Base-by-base conservation (phyloP, 2,888 invertebrate species). In the Himalopsyche kuldschensis region DNA sequence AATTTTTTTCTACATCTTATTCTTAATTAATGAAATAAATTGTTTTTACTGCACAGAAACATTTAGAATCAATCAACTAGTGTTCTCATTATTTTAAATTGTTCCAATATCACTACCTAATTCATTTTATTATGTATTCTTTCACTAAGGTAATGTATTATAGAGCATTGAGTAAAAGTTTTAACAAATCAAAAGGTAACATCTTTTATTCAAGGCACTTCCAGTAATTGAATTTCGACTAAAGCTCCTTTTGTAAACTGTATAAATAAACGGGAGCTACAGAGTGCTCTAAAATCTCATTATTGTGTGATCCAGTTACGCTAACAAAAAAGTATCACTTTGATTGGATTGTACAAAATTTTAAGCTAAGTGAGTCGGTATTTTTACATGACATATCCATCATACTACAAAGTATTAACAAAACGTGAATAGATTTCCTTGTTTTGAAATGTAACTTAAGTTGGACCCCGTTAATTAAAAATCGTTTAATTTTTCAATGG, bases 141-240 rank as follows among this genome's bases (percentile, higher is more conserved):
- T 69, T 69, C 30, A 30, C 69, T 11, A 69, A 30, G 69, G 69
- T 69, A 69, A 69, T 69, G 69, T 69, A 69, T 69, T 69, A 69
- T 30, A 69, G 27, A 27, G 69, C 69, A 69, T 69, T 69, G 69
- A 69, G 27, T 30, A 69, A 69, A 69, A 69, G 69, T 69, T 69
- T 69, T 69, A 69, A 69, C 69, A 69, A 69, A 69, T 69, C 69
- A 69, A 69, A 69, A 69, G 69, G 69, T 69, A 69, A 27, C 27
- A 69, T 69, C 69, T 69, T 69, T 69, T 69, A 69, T 69, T 69
- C 69, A 69, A 69, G 69, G 69, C 69, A 69, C 69, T 69, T 69
- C 69, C 69, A 69, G 69, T 69, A 69, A 69, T 69, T 69, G 69
- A 69, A 69, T 69, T 69, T 69, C 69, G 11, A 69, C 69, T 69